Evolutionary conservation across 1,140 invertebrate species (phyloP).

Genomic region (Drosophila athabasca): DNA sequence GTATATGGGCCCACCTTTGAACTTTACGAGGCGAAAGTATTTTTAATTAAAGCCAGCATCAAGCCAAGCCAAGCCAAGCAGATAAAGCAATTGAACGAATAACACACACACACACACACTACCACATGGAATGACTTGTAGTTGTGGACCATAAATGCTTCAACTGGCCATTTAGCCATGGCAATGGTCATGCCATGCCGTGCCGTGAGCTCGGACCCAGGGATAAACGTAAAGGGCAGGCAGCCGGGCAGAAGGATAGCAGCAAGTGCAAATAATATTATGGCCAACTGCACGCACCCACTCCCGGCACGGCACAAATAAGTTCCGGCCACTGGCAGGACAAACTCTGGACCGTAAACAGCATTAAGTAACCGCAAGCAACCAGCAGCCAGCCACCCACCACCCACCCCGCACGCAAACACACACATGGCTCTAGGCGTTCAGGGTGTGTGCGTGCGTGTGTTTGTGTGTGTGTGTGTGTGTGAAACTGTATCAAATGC

Average conservation of each 20-base stretch:
- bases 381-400: not conserved
- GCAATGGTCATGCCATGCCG: constrained; percentile 36
- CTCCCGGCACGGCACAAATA: constrained; percentile 55
- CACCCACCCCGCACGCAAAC: constrained; percentile 22
- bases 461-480: constrained; percentile 35
- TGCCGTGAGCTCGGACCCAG: not conserved
- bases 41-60: constrained; percentile 39
- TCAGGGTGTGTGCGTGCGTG: not conserved
- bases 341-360: constrained; percentile 51
- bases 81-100: constrained; percentile 40
- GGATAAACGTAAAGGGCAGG: constrained; percentile 16
- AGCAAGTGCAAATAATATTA: constrained; percentile 77
- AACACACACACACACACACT: not conserved
- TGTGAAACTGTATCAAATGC: constrained; percentile 71
- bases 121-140: not conserved
- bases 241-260: constrained; percentile 10
- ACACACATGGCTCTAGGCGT: constrained; percentile 3
- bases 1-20: not conserved
- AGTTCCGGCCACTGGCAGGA: constrained; percentile 27
- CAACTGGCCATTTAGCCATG: constrained; percentile 47
- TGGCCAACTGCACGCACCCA: constrained; percentile 63
- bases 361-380: constrained; percentile 75
- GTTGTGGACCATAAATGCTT: constrained; percentile 35
- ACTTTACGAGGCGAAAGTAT: constrained; percentile 13
- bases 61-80: constrained; percentile 6